Conservation (phyloP, 2,797 vertebrate species). For the Percopsis omiscomaycus region DNA sequence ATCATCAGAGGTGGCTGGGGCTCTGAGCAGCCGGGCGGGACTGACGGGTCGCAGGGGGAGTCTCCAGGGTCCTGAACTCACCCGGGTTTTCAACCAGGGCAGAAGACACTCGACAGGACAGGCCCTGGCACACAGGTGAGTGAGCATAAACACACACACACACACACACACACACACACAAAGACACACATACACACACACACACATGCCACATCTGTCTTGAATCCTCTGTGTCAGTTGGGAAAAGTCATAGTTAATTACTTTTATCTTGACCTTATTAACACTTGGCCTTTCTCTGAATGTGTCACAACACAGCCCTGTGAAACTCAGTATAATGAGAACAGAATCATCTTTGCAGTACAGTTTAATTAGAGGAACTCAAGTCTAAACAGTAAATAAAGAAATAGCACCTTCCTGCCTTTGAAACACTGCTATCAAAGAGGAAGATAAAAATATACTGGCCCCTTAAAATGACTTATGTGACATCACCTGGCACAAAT, state of each 20-base stretch:
- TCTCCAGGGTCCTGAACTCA: constrained; percentile 64
- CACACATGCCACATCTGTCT: constrained; percentile 8
- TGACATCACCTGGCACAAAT: too few species aligned
- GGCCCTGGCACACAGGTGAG: constrained; percentile 63
- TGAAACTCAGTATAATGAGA: neutral
- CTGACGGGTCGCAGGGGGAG: constrained; percentile 64
- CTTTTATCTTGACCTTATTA: constrained; percentile 19
- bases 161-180: constrained; percentile 3
- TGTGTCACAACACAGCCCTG: constrained; percentile 11
- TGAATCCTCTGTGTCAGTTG: neutral
- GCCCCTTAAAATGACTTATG: too few species aligned
- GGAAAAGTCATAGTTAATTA: constrained; percentile 10
- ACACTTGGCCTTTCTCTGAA: constrained; percentile 21
- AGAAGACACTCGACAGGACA: constrained; percentile 72
- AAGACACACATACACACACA: constrained; percentile 4
- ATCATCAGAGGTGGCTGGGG: constrained; percentile 58
- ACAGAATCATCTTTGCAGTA: neutral
- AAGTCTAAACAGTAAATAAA: constrained; percentile 13
- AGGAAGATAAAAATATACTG: too few species aligned
- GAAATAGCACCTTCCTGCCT: constrained; percentile 1
- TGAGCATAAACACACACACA: neutral
- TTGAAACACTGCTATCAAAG: constrained; percentile 17
- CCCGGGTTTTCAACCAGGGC: constrained; percentile 58
- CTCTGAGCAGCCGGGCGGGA: constrained; percentile 40
- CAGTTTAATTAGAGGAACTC: constrained; percentile 28